These are phyloP conservation scores for Paratrypauchen microcephalus DNA, from an alignment of 2,797 vertebrate genomes.

Conservation along the genomic window DNA sequence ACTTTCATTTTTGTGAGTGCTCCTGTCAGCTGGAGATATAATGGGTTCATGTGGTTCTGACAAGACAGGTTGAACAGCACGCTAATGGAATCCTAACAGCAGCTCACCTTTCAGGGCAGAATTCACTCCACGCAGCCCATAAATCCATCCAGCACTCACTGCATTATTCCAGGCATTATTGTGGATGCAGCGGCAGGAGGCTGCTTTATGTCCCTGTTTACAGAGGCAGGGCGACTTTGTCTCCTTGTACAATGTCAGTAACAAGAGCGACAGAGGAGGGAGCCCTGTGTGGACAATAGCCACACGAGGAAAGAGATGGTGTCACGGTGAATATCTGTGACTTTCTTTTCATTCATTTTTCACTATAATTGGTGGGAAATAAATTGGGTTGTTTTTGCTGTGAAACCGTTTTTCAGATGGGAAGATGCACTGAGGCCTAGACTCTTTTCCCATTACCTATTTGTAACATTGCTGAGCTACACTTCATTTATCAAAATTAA, in stretches of 20 bases:
- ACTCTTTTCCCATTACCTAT: not conserved
- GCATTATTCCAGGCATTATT: conserved; percentile 38
- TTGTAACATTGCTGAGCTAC: not conserved
- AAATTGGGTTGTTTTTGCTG: conserved; percentile 56
- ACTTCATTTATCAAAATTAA: not conserved
- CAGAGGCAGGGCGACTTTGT: conserved; percentile 51
- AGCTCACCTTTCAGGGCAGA: conserved; percentile 17
- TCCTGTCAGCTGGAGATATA: not conserved
- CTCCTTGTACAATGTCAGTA: conserved; percentile 72
- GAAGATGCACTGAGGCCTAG: not conserved
- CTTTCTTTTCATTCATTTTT: conserved; percentile 29
- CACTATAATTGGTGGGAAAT: not conserved
- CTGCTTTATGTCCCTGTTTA: conserved; percentile 36
- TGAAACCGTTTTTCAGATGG: conserved; percentile 33
- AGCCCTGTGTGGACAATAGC: conserved; percentile 32
- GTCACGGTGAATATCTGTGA: conserved; percentile 61
- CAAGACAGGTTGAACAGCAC: not conserved
- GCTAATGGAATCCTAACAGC: conserved; percentile 19
- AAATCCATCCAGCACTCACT: conserved; percentile 17
- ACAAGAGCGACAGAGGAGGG: conserved; percentile 39
- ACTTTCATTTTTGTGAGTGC: not conserved
- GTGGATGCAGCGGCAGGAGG: conserved; percentile 33
- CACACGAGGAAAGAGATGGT: conserved; percentile 58
- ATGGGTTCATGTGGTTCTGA: not conserved
- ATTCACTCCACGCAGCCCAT: conserved; percentile 15